Base-by-base conservation (phyloP, 2,888 invertebrate species). In the Sarcophaga variegata region DNA sequence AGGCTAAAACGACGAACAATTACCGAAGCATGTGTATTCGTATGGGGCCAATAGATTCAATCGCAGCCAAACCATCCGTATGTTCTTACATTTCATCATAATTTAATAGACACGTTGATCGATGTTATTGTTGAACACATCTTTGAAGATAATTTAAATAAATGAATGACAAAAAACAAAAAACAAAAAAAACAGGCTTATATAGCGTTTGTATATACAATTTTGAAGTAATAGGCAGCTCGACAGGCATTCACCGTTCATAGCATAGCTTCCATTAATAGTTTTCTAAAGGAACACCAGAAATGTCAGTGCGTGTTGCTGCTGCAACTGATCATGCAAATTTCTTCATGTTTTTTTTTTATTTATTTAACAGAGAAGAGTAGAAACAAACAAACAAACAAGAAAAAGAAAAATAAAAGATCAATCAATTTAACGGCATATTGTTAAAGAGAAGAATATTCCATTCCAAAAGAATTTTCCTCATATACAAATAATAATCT, bases 101-200 rank as follows among this genome's bases (percentile, higher is more conserved):
- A 85, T 85, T 81, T 85, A 88, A 85, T 88, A 88, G 87, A 88
- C 85, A 87, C 88, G 71, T 83, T 88, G 82, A 85, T 85, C 83
- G 76, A 83, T 88, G 84, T 87, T 87, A 87, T 87, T 87, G 76
- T 82, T 67, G 49, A n/a, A 72, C 77, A 59, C 27, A 71, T 62
- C 20, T n/a, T 17, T 66, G 60, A 59, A 76, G 78, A 87, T 84
- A 81, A 84, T 87, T 87, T 83, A 71, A 83, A 84, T 81, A 84
- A 87, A 87, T 79, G 71, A 87, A 79, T 81, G 81, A 45, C n/a
- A 17, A 5, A 14, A 66, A 66, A 37, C 1, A 66, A 14, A 64
- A 27, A 11, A 4, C 37, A 27, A 11, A 12, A 17, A 12, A 3
- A 66, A 37, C 12, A 62, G 1, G 54, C 72, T 27, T 25, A n/a